Conservation (phyloP, 1,140 invertebrate genomes). For the Drosophila tropicalis region DNA sequence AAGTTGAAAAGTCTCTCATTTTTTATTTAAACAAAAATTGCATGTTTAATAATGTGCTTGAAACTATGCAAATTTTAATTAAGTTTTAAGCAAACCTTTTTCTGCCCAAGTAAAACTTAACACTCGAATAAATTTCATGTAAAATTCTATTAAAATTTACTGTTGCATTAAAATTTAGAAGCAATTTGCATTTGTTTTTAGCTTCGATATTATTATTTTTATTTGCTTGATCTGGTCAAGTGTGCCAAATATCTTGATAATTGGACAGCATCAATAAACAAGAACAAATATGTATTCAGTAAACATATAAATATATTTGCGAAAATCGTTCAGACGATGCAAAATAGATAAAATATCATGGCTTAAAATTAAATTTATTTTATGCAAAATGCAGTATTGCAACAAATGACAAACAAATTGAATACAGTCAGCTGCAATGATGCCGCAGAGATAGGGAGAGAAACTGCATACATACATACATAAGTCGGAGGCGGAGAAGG, state of each 20-base stretch:
- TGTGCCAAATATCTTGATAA: conserved; percentile 57
- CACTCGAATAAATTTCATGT: conserved; percentile 11
- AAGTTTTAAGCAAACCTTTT: not conserved
- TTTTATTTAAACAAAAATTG: no score
- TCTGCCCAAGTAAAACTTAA: not conserved
- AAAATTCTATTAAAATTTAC: conserved; percentile 1
- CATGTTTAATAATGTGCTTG: not conserved
- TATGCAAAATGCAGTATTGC: conserved; percentile 41
- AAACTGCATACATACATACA: no score
- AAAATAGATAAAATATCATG: conserved; percentile 13
- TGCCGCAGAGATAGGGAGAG: no score
- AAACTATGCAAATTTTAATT: not conserved
- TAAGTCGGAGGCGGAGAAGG: conserved; percentile 1
- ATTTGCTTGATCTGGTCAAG: conserved; percentile 38
- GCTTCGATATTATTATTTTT: conserved; percentile 24
- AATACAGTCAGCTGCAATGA: conserved; percentile 37
- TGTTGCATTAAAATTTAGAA: not conserved
- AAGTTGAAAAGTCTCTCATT: no score
- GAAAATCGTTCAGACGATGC: not conserved
- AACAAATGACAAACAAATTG: conserved; percentile 59
- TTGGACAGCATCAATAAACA: conserved; percentile 63
- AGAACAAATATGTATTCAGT: conserved; percentile 25
- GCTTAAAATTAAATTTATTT: conserved; percentile 50
- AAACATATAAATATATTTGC: not conserved
- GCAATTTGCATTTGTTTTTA: conserved; percentile 22